Evolutionary conservation across 2,113 vertebrate species (phyloP), one percentile per base, ranked within the genome.

Genomic region (Planiliza haematocheilus): DNA sequence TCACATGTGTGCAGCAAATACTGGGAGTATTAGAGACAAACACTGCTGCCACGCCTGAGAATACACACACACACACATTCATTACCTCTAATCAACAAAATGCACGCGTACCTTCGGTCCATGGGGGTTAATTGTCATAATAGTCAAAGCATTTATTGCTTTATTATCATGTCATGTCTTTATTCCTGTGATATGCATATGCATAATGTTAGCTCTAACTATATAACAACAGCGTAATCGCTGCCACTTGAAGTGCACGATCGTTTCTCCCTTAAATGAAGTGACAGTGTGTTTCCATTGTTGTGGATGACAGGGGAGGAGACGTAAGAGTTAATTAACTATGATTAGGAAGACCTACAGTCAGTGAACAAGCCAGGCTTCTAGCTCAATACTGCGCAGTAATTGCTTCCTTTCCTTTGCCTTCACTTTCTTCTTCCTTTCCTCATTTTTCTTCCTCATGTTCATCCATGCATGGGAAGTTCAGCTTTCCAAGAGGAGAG

Each of bases 301-400:
- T 91, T 83, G 81, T 65, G 75, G 73, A 86, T 91, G 91, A 92
- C 86, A 93, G 74, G 79, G 80, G 83, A 87, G 86, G 82, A 80
- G 83, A 86, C 83, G 81, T 65, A 88, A 79, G 88, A 89, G 87
- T 92, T 92, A 91, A 92, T 92, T 90, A 92, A 86, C 81, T 43
- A 63, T 85, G 80, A 87, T 85, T 87, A 91, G 79, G 77, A 73
- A 69, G 65, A 87, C 79, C 69, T 58, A 70, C 84, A 83, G 74
- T 84, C 83, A 72, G 21, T 59, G 86, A 87, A 81, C 84, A 75
- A 76, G 79, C 72, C 67, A 10, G 72, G 45, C 73, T 76, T 84
- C 67, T 77, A 70, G 70, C 75, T 79, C 45, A 59, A 77, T 75
- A 70, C 67, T 72, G 9, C 74, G 78, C 72, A 17, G 66, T 82